A percentile compares a stretch with the other conserved stretches of the same genome.
Evolutionary conservation across 2,888 invertebrate genomes (phyloP).

Genomic region (Drosophila fulvimacula): DNA sequence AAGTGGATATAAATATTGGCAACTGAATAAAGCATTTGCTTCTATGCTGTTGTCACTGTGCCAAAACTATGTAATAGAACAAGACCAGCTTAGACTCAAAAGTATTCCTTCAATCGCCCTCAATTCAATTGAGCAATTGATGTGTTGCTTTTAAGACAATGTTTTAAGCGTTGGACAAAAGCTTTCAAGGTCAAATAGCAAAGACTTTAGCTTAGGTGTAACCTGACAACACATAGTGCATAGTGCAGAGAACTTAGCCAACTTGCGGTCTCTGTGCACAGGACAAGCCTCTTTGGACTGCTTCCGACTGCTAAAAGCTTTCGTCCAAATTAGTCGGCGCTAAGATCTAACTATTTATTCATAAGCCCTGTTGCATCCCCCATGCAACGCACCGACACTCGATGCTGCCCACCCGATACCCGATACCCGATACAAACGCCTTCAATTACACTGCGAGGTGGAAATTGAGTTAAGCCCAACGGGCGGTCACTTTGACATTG

Average conservation of each 20-base stretch:
- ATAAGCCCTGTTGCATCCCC: conserved; percentile 29
- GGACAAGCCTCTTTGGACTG: neutral
- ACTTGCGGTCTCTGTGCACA: neutral
- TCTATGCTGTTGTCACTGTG: neutral
- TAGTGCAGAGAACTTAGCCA: no score
- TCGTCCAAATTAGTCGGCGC: conserved; percentile 10
- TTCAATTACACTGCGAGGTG: conserved; percentile 12
- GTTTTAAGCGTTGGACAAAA: neutral
- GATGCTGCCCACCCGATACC: neutral
- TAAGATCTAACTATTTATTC: conserved; percentile 7
- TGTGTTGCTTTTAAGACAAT: neutral
- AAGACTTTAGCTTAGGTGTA: neutral
- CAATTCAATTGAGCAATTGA: neutral
- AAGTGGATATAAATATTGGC: neutral
- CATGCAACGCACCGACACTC: conserved; percentile 11
- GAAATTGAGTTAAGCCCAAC: conserved; percentile 16
- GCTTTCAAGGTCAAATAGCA: neutral
- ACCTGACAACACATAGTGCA: neutral
- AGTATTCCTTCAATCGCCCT: neutral
- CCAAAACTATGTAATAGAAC: neutral
- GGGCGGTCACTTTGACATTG: conserved; percentile 1
- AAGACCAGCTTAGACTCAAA: neutral
- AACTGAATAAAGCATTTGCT: neutral
- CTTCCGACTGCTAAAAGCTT: neutral
- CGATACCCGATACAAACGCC: neutral